phyloP scores from a whole-genome alignment of 2,888 invertebrate genomes.

The Plemyria rubiginata region DNA sequence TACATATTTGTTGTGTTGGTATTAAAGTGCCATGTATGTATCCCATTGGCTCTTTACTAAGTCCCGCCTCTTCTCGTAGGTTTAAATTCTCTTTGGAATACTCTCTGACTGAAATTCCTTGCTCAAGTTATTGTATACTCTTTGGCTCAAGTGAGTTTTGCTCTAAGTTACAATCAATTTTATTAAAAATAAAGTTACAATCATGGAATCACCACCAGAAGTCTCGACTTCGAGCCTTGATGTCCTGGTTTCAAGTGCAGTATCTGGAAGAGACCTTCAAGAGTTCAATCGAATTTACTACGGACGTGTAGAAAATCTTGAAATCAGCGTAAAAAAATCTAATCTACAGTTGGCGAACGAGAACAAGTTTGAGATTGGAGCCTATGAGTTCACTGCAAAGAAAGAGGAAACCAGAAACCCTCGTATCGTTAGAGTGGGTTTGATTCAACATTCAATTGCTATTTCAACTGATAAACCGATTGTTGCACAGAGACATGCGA shows the following conservation, averaged over 20 bases:
- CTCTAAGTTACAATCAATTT: too few relatives aligned
- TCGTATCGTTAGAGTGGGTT: constrained; percentile 91
- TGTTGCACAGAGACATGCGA: constrained; percentile 89
- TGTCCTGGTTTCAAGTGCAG: constrained; percentile 53
- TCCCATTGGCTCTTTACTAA: too few relatives aligned
- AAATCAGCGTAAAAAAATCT: constrained; percentile 78
- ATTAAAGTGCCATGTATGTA: too few relatives aligned
- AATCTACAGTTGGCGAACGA: constrained; percentile 76
- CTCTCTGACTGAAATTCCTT: too few relatives aligned
- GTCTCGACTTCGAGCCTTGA: constrained; percentile 70
- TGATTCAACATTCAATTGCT: constrained; percentile 94
- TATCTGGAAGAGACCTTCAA: constrained; percentile 79
- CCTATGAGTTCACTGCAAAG: constrained; percentile 88
- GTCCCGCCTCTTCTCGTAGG: too few relatives aligned
- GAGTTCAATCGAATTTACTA: constrained; percentile 91
- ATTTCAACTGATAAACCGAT: constrained; percentile 90
- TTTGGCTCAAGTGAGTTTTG: too few relatives aligned
- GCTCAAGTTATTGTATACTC: too few relatives aligned
- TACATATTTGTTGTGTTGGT: too few relatives aligned
- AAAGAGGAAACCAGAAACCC: constrained; percentile 89
- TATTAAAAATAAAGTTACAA: too few relatives aligned
- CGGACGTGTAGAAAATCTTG: constrained; percentile 87
- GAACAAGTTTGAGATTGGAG: constrained; percentile 90
- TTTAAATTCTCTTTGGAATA: too few relatives aligned
- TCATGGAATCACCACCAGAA: constrained; percentile 60